Percentiles rank a stretch among this genome's conserved stretches.
Conservation (phyloP, 2,888 invertebrate genomes). For the Prosapia bicincta region DNA sequence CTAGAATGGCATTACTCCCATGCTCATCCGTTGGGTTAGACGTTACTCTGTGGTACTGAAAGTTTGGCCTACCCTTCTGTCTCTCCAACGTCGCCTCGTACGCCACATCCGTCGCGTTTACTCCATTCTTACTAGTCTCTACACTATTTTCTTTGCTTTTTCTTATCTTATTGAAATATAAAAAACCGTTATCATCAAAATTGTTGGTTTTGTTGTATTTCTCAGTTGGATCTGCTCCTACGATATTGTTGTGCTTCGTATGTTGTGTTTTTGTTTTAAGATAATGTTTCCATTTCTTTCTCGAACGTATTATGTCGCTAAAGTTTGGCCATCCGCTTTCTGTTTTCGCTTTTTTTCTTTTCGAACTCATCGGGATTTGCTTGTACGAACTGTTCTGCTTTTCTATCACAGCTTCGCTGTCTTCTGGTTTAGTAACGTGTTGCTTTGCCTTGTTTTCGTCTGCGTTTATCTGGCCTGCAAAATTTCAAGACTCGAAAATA, state of each 20-base stretch:
- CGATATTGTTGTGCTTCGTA: not conserved
- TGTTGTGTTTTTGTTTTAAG: not conserved
- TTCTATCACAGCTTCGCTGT: not conserved
- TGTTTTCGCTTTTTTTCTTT: conserved; percentile 2
- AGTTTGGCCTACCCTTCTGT: not conserved
- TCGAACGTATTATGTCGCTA: not conserved
- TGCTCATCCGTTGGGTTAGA: conserved; percentile 8
- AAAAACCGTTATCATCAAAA: not conserved
- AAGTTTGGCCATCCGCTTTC: conserved; percentile 21
- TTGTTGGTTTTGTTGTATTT: not conserved
- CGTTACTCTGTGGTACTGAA: conserved; percentile 20
- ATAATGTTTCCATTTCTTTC: not conserved
- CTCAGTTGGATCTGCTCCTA: not conserved
- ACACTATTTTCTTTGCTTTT: not conserved
- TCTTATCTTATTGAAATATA: not conserved
- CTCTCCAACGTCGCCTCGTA: too few species aligned
- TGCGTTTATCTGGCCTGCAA: not conserved
- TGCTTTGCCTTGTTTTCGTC: not conserved
- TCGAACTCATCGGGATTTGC: not conserved
- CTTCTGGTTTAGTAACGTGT: not conserved
- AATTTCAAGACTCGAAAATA: not conserved
- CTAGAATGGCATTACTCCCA: conserved; percentile 14
- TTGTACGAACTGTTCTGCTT: not conserved
- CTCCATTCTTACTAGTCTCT: not conserved
- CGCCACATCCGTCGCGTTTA: not conserved